Conservation (phyloP, 2,888 invertebrate genomes). For the Teinopalpus imperialis region DNA sequence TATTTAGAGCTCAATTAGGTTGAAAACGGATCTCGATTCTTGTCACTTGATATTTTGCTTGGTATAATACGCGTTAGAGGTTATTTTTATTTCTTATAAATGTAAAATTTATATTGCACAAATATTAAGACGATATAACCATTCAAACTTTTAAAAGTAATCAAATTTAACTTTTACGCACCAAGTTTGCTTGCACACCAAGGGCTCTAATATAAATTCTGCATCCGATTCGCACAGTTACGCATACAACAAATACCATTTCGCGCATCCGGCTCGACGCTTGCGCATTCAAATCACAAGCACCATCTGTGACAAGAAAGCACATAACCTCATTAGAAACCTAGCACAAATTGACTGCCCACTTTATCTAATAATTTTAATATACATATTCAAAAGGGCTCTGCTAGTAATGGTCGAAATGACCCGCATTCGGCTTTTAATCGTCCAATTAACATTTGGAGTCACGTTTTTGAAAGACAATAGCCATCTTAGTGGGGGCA, state of each 20-base stretch:
- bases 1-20: no score
- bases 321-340: constrained; percentile 81
- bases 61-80: no score
- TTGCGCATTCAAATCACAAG: constrained; percentile 71
- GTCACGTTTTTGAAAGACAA: constrained; percentile 81
- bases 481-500: constrained; percentile 80
- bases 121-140: constrained; percentile 2
- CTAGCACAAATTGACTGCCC: constrained; percentile 71
- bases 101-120: constrained; percentile 1
- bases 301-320: constrained; percentile 79
- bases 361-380: constrained; percentile 78
- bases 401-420: constrained; percentile 73
- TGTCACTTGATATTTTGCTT: no score
- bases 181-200: constrained; percentile 44
- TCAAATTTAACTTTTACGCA: constrained; percentile 14
- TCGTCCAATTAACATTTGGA: constrained; percentile 80
- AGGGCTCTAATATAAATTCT: constrained; percentile 62
- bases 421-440: constrained; percentile 81
- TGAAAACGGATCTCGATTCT: no score
- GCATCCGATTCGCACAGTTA: constrained; percentile 63
- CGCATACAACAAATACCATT: constrained; percentile 69
- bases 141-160: background rate
- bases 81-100: no score
- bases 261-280: constrained; percentile 76
- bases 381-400: constrained; percentile 82